These are phyloP conservation scores for Leptodactylus fuscus DNA, from an alignment of 2,113 vertebrate genomes.

Conservation along the genomic window DNA sequence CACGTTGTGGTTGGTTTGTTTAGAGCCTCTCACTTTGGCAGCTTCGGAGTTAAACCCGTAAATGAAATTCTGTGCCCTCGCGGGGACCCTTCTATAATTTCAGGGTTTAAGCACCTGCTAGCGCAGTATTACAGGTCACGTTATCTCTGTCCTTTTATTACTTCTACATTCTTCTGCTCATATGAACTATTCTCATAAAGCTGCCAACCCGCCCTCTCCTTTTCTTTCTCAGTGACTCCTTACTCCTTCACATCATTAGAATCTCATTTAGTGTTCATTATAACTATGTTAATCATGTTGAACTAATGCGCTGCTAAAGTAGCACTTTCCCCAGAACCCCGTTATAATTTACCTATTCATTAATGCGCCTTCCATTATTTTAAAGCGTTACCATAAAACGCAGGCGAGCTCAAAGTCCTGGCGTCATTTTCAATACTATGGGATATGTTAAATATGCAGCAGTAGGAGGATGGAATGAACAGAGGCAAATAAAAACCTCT, in stretches of 20 bases:
- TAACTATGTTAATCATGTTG: conserved; percentile 53
- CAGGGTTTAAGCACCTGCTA: conserved; percentile 9
- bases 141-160: conserved; percentile 42
- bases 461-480: conserved; percentile 29
- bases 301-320: conserved; percentile 54
- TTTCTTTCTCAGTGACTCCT: conserved; percentile 46
- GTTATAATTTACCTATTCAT: conserved; percentile 52
- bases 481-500: conserved; percentile 8
- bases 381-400: conserved; percentile 56
- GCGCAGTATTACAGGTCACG: conserved; percentile 44
- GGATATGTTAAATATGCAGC: conserved; percentile 29
- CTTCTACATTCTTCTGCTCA: conserved; percentile 10
- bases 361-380: conserved; percentile 54
- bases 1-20: too few relatives aligned
- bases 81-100: not conserved
- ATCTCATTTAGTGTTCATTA: conserved; percentile 56
- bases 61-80: not conserved
- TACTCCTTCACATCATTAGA: conserved; percentile 57
- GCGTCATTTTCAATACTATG: conserved; percentile 23
- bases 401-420: not conserved
- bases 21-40: too few relatives aligned
- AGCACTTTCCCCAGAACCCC: conserved; percentile 47
- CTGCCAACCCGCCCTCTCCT: conserved; percentile 45
- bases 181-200: conserved; percentile 35
- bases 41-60: not conserved